These are phyloP conservation scores for Nasonia longicornis DNA, from an alignment of 1,140 invertebrate genomes.

Conservation along the genomic window DNA sequence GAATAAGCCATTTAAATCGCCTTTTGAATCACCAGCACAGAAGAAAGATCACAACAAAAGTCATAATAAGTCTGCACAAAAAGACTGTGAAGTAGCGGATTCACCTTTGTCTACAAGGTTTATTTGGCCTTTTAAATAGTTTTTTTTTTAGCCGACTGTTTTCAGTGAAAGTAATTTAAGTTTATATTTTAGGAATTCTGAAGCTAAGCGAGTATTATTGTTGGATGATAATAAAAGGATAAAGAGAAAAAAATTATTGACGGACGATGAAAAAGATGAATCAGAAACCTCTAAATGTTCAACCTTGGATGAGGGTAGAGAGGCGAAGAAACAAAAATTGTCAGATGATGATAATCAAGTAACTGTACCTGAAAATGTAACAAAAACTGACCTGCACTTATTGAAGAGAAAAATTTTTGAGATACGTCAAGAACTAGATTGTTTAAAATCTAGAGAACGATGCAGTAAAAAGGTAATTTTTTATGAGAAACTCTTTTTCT, in stretches of 20 bases:
- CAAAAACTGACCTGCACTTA: constrained; percentile 19
- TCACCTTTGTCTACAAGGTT: constrained; percentile 29
- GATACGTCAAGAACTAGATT: constrained; percentile 38
- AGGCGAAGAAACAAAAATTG: neutral
- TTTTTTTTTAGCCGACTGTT: neutral
- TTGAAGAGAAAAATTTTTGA: constrained; percentile 45
- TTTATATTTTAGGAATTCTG: constrained; percentile 30
- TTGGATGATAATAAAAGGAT: constrained; percentile 26
- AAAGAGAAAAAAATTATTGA: neutral
- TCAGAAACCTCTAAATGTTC: neutral
- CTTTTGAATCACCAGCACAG: constrained; percentile 27
- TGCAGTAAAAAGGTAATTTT: constrained; percentile 41
- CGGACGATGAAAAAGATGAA: constrained; percentile 4
- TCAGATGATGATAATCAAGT: neutral
- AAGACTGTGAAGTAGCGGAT: neutral
- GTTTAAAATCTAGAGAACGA: constrained; percentile 41
- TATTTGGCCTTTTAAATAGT: neutral
- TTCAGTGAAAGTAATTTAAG: neutral
- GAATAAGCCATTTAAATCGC: constrained; percentile 42
- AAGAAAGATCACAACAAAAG: constrained; percentile 16
- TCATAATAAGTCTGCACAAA: neutral
- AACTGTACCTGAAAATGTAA: neutral
- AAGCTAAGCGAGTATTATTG: constrained; percentile 38
- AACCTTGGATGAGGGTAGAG: neutral
- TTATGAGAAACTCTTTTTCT: neutral